Percentiles rank a stretch among this genome's conserved stretches.
Conservation (phyloP, 2,113 vertebrate genomes). For the Gasterosteus aculeatus region DNA sequence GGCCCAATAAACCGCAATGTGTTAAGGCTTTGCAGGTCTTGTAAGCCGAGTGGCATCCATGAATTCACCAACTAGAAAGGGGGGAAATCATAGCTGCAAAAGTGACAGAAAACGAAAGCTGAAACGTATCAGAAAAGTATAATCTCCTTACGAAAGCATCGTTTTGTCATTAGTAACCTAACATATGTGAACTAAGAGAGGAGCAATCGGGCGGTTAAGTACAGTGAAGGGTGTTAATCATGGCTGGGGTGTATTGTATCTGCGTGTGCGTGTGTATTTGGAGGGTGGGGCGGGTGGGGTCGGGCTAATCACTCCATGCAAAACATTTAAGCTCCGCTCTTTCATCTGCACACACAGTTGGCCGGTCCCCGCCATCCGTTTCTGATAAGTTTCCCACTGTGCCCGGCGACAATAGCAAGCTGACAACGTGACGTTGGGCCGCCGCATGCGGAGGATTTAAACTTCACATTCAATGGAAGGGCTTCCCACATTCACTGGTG, state of each 20-base stretch:
- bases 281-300: constrained; percentile 34
- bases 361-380: constrained; percentile 63
- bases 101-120: background rate
- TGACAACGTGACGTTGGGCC: constrained; percentile 67
- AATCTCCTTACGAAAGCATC: background rate
- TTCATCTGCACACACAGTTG: constrained; percentile 72
- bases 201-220: background rate
- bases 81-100: too few species aligned
- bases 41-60: background rate
- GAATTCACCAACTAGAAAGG: background rate
- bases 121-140: background rate
- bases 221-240: background rate
- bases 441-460: constrained; percentile 63
- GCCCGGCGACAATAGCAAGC: constrained; percentile 61
- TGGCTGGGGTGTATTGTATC: background rate
- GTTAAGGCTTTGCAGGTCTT: background rate
- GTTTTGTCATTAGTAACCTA: background rate
- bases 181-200: background rate
- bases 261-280: background rate
- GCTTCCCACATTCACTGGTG: constrained; percentile 51
- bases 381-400: constrained; percentile 63
- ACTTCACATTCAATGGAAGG: constrained; percentile 69
- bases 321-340: constrained; percentile 66
- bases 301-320: constrained; percentile 68
- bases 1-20: background rate